Base-by-base conservation (phyloP, 2,113 vertebrate genomes). In the Parus major region DNA sequence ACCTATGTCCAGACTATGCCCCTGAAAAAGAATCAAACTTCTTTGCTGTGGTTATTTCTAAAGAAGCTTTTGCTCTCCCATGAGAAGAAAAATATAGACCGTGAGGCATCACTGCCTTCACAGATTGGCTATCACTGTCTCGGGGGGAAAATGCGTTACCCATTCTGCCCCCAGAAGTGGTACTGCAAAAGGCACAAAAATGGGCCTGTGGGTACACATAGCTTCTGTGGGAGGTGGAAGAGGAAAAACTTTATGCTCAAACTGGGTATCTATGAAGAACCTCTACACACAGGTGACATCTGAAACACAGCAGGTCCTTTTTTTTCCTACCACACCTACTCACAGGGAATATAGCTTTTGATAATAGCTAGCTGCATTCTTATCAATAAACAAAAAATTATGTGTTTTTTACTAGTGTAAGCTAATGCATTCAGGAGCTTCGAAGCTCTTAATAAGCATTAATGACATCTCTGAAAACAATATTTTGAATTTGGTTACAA, bases 131-230 rank as follows among this genome's bases (percentile, higher is more conserved):
- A 5, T 11, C 41, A 28, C 10, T 23, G 15, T 61, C 21, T 41
- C 0, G 0, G 53, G 27, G 53, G 28, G 41, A 52, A 78, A 61
- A 44, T 5, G 15, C 7, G 5, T 49, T 29, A 16, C 7, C 6
- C 4, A 2, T 82, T 50, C 46, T 21, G 11, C 7, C 22, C 16
- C 15, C 15, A 1, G 33, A 33, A 72, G 31, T 2, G 2, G 4
- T 11, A 22, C 20, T 52, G 42, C 49, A 71, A 8, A 63, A n/a
- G 46, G 78, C 46, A 79, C 22, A 55, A 64, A 71, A 57, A n/a
- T 41, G 57, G 18, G 19, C 36, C 68, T 39, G 9, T 28, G 16
- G 20, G 15, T 16, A 65, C n/a, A 25, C 0, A 0, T 24, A 42
- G n/a, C 15, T 75, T 87, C 44, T 66, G 31, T 68, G 46, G 53